A percentile compares a stretch with the other conserved stretches of the same genome.
phyloP scores from a whole-genome alignment of 2,888 invertebrate species.

The Bedellia somnulentella region DNA sequence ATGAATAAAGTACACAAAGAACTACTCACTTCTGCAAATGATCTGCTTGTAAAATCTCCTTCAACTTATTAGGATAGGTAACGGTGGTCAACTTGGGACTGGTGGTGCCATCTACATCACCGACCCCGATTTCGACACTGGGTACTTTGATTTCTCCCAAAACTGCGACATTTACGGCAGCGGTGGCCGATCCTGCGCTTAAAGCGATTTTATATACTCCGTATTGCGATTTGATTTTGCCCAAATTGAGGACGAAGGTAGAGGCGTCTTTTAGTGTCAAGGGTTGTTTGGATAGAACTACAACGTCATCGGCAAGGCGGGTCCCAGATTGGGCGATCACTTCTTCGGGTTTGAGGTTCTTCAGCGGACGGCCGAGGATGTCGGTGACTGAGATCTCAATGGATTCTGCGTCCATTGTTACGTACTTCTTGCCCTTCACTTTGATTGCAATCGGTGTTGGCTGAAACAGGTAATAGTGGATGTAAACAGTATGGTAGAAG shows the following conservation, averaged over 20 bases:
- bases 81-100: conserved; percentile 77
- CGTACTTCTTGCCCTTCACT: conserved; percentile 75
- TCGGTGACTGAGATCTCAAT: conserved; percentile 74
- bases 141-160: conserved; percentile 76
- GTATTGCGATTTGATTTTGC: conserved; percentile 75
- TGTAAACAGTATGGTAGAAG: no score
- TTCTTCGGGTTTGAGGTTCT: conserved; percentile 62
- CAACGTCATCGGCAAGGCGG: conserved; percentile 71
- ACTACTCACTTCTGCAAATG: conserved; percentile 75
- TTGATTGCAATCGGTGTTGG: conserved; percentile 85
- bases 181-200: conserved; percentile 66
- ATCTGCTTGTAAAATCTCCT: conserved; percentile 77
- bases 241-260: conserved; percentile 75
- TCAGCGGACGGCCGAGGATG: conserved; percentile 71
- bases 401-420: conserved; percentile 73
- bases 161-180: conserved; percentile 68
- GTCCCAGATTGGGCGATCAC: conserved; percentile 76
- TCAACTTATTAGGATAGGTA: conserved; percentile 70
- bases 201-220: conserved; percentile 85
- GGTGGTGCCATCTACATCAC: conserved; percentile 87
- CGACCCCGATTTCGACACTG: conserved; percentile 82
- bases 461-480: conserved; percentile 21
- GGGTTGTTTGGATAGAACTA: conserved; percentile 71
- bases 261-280: conserved; percentile 61
- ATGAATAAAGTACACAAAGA: conserved; percentile 2